phyloP scores from a whole-genome alignment of 1,140 invertebrate species.

The Micrasema longulum region DNA sequence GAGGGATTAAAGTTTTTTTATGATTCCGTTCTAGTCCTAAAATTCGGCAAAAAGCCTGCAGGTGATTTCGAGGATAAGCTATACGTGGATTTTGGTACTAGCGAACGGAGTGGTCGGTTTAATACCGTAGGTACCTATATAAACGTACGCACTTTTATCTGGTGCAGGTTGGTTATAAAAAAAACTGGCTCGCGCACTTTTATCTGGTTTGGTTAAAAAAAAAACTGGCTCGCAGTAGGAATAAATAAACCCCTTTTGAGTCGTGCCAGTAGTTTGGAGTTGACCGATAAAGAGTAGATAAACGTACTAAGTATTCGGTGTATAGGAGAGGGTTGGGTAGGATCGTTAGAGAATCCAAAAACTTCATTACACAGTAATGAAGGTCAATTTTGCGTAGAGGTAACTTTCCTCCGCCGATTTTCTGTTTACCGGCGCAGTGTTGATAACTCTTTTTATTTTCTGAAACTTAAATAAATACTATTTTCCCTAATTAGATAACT shows the following conservation, averaged over 20 bases:
- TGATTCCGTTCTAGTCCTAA: slow-evolving; percentile 27
- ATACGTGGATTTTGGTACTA: slow-evolving; percentile 1
- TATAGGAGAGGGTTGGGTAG: neutral
- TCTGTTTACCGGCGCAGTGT: neutral
- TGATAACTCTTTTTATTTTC: slow-evolving; percentile 24
- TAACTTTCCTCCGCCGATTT: neutral
- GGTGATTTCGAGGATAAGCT: slow-evolving; percentile 16
- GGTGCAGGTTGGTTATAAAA: too few relatives aligned
- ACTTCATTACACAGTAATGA: slow-evolving; percentile 19
- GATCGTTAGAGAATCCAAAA: slow-evolving; percentile 27
- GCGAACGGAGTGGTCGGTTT: too few relatives aligned
- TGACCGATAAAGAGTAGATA: slow-evolving; percentile 1
- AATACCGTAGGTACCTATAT: too few relatives aligned
- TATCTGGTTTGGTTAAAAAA: too few relatives aligned
- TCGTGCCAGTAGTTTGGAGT: neutral
- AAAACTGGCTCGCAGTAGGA: too few relatives aligned
- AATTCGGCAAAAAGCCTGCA: slow-evolving; percentile 27
- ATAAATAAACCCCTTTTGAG: neutral
- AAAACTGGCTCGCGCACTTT: too few relatives aligned
- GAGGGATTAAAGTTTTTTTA: slow-evolving; percentile 35
- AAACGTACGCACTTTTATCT: too few relatives aligned
- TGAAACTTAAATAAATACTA: slow-evolving; percentile 1
- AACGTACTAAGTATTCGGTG: neutral
- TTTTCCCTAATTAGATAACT: slow-evolving; percentile 14
- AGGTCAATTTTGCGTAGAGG: slow-evolving; percentile 26